Base-by-base conservation (phyloP, 2,888 invertebrate species). In the Pyrochroa serraticornis region DNA sequence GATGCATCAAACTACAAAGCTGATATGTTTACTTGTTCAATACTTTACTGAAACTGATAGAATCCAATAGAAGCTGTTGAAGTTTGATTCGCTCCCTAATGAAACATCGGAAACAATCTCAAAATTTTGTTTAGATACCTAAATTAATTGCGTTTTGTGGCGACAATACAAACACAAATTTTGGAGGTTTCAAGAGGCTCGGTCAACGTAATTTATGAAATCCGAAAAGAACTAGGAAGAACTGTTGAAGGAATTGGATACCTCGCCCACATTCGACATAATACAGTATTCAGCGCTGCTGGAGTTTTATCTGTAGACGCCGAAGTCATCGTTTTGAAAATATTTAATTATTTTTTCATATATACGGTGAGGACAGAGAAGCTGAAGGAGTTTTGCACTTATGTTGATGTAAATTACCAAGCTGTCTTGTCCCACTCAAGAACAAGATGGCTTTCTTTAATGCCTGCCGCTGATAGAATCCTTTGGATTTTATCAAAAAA, bases 1-100 rank as follows among this genome's bases (percentile, higher is more conserved):
- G 73, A 75, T 55, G 72, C 73, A 58, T 75, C 70, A 66, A 73
- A 74, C 60, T 68, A 72, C 54, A 66, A 66, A 51, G 51, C 54
- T 48, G 67, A 75, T 68, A 58, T 74, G 66, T 74, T 57, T 72
- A 64, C 6, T 69, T 43, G 54, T 71, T 8, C 57, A 66, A 31
- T 71, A 44, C 64, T 71, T 68, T 65, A 36, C 14, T 53, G 53
- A 60, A 10, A 56, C 61, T 32, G 51, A 59, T 51, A 65, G 65
- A n/a, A 48, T 63, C 39, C 58, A 67, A 58, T 62, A 64, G 12
- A 67, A 66, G 52, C 58, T 64, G 53, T 53, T 68, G 58, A 66
- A 68, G 6, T 31, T 68, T 38, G 43, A 53, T 46, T 38, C 47
- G 8, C 66, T 61, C 45, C 65, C 66, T 54, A 63, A 67, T 37